Conservation (phyloP, 1,140 invertebrate species). For the Drosophila sulfurigaster region DNA sequence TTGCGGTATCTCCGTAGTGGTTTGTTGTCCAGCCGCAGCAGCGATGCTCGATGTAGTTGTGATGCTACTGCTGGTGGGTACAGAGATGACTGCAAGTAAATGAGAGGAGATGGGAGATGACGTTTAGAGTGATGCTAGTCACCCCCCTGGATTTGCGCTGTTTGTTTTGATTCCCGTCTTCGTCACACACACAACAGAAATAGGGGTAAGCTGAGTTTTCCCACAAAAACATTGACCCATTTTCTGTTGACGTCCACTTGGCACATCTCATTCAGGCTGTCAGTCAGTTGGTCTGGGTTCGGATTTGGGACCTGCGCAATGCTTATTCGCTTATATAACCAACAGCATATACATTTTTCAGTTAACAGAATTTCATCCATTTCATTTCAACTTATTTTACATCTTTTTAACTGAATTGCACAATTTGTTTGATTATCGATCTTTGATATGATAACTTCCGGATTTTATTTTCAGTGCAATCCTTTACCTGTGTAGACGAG, state of each 20-base stretch:
- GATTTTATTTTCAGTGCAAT: background rate
- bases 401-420: background rate
- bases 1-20: conserved; percentile 85
- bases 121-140: background rate
- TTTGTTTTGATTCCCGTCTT: conserved; percentile 73
- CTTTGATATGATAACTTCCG: background rate
- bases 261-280: conserved; percentile 35
- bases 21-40: conserved; percentile 31
- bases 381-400: background rate
- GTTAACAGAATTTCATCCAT: conserved; percentile 18
- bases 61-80: conserved; percentile 61
- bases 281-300: conserved; percentile 16
- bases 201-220: conserved; percentile 11
- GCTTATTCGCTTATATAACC: conserved; percentile 69
- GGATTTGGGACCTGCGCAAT: conserved; percentile 68
- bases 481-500: conserved; percentile 76
- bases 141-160: conserved; percentile 5
- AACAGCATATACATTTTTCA: conserved; percentile 80
- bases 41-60: conserved; percentile 13
- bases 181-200: conserved; percentile 13
- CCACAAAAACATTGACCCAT: conserved; percentile 79
- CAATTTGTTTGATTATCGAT: background rate
- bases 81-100: conserved; percentile 64
- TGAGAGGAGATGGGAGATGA: background rate
- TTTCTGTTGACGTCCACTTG: conserved; percentile 51